Evolutionary conservation across 2,113 vertebrate genomes (phyloP).

Genomic region (Phaethornis superciliosus): DNA sequence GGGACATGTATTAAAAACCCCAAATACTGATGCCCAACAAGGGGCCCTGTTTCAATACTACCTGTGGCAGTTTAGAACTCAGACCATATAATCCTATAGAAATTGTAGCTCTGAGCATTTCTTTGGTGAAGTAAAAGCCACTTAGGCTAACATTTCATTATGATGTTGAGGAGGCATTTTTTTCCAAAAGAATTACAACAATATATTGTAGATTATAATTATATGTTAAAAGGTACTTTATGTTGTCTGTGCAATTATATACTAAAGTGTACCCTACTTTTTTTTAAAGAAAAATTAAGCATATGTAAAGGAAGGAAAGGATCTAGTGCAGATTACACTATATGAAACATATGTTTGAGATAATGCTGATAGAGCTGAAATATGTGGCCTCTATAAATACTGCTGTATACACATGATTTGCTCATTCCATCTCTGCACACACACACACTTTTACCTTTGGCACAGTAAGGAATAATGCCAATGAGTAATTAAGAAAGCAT

Average conservation of each 20-base stretch:
- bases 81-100: background rate
- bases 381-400: background rate
- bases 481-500: conserved; percentile 23
- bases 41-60: no score
- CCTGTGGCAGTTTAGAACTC: background rate
- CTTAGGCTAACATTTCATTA: background rate
- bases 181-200: background rate
- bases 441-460: background rate
- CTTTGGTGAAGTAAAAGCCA: background rate
- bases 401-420: background rate
- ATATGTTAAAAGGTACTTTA: background rate
- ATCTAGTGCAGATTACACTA: conserved; percentile 27
- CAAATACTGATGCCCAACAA: no score
- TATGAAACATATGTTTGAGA: conserved; percentile 23
- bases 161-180: background rate
- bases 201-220: background rate
- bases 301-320: conserved; percentile 33
- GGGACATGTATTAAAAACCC: background rate
- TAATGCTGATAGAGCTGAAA: conserved; percentile 16
- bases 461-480: background rate
- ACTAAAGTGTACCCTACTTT: background rate
- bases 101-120: background rate
- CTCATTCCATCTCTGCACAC: background rate
- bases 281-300: conserved; percentile 15
- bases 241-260: background rate